These are phyloP conservation scores for Otocyon megalotis DNA, from an alignment of 2,113 vertebrate species.

Conservation along the genomic window DNA sequence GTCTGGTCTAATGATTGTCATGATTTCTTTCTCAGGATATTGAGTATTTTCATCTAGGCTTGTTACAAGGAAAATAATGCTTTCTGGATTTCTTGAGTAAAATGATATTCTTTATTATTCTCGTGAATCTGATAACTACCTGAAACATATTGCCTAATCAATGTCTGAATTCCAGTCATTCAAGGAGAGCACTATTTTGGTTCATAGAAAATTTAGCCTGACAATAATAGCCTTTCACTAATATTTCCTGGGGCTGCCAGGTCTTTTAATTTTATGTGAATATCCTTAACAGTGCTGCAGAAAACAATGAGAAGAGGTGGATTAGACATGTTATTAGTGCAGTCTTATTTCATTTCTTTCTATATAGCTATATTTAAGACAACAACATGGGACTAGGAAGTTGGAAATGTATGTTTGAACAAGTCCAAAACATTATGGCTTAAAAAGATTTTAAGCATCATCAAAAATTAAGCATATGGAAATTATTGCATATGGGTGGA, in stretches of 20 bases:
- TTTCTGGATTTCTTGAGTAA: background rate
- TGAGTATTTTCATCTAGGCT: background rate
- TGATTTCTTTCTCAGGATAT: background rate
- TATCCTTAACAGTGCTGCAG: background rate
- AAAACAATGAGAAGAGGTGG: background rate
- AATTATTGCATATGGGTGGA: background rate
- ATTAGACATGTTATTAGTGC: background rate
- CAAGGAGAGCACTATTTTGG: background rate
- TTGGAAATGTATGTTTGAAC: background rate
- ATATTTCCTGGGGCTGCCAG: background rate
- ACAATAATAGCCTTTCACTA: background rate
- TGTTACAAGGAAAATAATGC: background rate
- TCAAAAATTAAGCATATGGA: background rate
- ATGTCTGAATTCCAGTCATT: background rate
- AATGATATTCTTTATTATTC: conserved; percentile 11
- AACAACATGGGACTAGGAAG: background rate
- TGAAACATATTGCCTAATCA: background rate
- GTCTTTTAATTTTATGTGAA: conserved; percentile 22
- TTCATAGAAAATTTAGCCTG: background rate
- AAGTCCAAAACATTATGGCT: background rate
- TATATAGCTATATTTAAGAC: conserved; percentile 9
- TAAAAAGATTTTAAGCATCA: background rate
- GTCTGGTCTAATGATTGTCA: background rate
- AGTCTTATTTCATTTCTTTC: conserved; percentile 31
- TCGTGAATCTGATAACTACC: background rate